phyloP scores from a whole-genome alignment of 2,888 invertebrate species.

The Blastobasis adustella region DNA sequence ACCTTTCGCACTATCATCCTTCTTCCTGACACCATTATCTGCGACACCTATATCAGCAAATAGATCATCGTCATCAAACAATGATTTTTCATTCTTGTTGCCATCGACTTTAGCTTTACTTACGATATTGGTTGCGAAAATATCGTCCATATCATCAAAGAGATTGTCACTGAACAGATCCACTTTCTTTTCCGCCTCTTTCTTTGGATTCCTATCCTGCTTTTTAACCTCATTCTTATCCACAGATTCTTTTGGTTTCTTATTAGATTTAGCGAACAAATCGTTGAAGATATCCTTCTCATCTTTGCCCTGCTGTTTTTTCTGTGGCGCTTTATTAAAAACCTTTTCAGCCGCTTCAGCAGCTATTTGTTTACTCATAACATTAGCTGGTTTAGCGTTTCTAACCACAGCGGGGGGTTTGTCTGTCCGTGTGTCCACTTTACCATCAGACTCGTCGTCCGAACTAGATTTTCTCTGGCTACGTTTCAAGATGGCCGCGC shows the following conservation, averaged over 20 bases:
- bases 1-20: neutral
- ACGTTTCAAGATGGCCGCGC: constrained; percentile 54
- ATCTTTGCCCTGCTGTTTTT: constrained; percentile 11
- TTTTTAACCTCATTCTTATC: constrained; percentile 16
- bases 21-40: neutral
- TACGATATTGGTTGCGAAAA: constrained; percentile 42
- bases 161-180: constrained; percentile 57
- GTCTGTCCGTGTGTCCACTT: constrained; percentile 3
- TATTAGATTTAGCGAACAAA: constrained; percentile 45
- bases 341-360: constrained; percentile 1
- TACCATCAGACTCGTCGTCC: constrained; percentile 34
- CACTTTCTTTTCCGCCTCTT: constrained; percentile 28
- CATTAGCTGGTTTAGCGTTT: constrained; percentile 9
- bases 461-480: constrained; percentile 45
- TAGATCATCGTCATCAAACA: constrained; percentile 55
- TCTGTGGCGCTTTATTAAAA: neutral
- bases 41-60: constrained; percentile 41
- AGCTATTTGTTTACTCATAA: constrained; percentile 9
- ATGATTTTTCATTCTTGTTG: constrained; percentile 30
- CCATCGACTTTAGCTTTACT: constrained; percentile 22
- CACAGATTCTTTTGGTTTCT: constrained; percentile 11
- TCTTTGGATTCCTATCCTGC: constrained; percentile 9
- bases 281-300: constrained; percentile 52
- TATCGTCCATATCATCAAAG: constrained; percentile 65
- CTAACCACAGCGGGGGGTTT: neutral